phyloP scores from a whole-genome alignment of 1,140 invertebrate species.

The Microvelia longipes region DNA sequence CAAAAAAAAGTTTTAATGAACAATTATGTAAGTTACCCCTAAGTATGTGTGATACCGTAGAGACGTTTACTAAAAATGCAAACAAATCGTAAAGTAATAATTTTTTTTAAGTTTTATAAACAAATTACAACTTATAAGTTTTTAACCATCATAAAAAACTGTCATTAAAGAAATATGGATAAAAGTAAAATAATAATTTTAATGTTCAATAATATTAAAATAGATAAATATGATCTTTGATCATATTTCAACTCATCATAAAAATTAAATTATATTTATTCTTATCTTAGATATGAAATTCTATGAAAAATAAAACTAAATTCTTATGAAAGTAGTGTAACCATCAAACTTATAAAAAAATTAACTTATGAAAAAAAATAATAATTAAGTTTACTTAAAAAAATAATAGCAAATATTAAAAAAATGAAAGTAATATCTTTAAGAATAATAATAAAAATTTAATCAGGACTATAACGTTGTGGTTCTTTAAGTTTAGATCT shows the following conservation, averaged over 20 bases:
- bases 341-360: neutral
- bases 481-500: neutral
- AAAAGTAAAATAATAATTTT: neutral
- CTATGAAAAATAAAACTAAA: neutral
- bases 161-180: neutral
- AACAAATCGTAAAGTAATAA: neutral
- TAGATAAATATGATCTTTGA: too few species aligned
- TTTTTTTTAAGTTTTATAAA: neutral
- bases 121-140: neutral
- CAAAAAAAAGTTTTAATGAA: neutral
- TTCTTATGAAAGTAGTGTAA: neutral
- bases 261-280: too few species aligned
- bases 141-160: neutral
- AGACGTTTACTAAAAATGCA: neutral
- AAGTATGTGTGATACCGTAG: neutral
- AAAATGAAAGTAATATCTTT: neutral
- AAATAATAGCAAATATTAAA: neutral
- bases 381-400: neutral
- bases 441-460: neutral
- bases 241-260: too few species aligned
- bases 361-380: neutral
- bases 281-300: too few species aligned
- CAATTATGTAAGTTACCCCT: neutral
- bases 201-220: neutral
- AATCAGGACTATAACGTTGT: neutral